These are phyloP conservation scores for Tarsius wallacei DNA, from an alignment of 2,797 vertebrate genomes.

Conservation along the genomic window DNA sequence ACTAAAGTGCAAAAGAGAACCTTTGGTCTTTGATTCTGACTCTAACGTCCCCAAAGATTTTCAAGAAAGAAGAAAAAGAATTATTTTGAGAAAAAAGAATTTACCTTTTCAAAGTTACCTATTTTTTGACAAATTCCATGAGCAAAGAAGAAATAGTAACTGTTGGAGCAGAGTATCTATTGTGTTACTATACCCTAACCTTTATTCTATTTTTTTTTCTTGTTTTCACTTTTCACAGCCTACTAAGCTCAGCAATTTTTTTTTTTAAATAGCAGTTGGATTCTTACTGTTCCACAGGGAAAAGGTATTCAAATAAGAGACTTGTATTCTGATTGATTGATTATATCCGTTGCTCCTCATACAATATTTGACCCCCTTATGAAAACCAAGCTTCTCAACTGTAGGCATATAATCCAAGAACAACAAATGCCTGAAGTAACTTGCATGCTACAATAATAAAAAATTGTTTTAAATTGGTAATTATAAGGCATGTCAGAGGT, in stretches of 20 bases:
- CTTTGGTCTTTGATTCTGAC: constrained; percentile 36
- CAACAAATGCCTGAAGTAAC: background rate
- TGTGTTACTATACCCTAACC: background rate
- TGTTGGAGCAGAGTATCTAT: background rate
- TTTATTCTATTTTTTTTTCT: no score
- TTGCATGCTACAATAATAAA: background rate
- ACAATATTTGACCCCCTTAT: constrained; percentile 1
- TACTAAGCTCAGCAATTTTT: no score
- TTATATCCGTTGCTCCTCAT: background rate
- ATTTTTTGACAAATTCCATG: constrained; percentile 4
- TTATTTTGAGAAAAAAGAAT: constrained; percentile 52
- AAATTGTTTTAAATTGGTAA: background rate
- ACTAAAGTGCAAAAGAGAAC: constrained; percentile 1
- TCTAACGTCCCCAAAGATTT: constrained; percentile 10
- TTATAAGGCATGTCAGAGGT: background rate
- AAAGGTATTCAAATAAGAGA: background rate
- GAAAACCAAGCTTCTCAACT: background rate
- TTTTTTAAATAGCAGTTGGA: background rate
- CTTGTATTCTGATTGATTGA: background rate
- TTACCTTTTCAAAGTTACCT: constrained; percentile 37
- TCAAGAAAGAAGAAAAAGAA: constrained; percentile 38
- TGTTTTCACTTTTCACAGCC: background rate
- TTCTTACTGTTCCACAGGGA: background rate
- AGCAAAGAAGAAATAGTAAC: background rate
- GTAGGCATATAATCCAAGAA: background rate